phyloP scores from a whole-genome alignment of 92 coral and sea anemone species.

The Porites divaricata region DNA sequence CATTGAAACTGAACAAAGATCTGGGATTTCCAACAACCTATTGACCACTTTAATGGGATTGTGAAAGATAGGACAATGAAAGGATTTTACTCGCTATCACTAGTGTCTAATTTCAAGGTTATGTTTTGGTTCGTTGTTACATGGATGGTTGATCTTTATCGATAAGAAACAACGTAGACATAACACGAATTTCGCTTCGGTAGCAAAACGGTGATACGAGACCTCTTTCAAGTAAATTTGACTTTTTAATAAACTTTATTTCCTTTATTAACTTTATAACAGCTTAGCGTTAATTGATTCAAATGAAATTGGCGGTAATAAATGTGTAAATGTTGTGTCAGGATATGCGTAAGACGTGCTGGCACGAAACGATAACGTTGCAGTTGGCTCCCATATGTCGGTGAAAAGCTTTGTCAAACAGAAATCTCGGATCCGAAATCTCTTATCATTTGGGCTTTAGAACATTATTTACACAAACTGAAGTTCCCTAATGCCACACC shows the following conservation, averaged over 20 bases:
- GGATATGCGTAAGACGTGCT: conserved; percentile 27
- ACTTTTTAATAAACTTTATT: not conserved
- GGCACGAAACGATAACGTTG: not conserved
- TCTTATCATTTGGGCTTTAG: conserved; percentile 2
- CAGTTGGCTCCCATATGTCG: conserved; percentile 10
- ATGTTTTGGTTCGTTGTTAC: not conserved
- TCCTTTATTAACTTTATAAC: not conserved
- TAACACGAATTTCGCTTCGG: not conserved
- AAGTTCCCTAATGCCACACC: not conserved
- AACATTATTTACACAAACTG: conserved; percentile 42
- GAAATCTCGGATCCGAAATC: not conserved
- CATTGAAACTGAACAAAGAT: not conserved
- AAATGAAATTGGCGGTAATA: conserved; percentile 19
- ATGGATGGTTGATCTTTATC: not conserved
- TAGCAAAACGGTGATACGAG: not conserved
- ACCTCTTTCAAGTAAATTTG: not conserved
- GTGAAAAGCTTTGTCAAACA: not conserved
- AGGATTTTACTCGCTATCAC: not conserved
- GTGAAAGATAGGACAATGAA: not conserved
- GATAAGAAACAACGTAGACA: not conserved
- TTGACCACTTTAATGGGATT: not conserved
- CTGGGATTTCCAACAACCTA: not conserved
- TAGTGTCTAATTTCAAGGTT: not conserved
- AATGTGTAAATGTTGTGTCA: not conserved
- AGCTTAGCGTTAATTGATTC: conserved; percentile 12